Evolutionary conservation across 2,888 invertebrate genomes (phyloP), one percentile per base, ranked within the genome.

Genomic region (Coecobrya sp.): DNA sequence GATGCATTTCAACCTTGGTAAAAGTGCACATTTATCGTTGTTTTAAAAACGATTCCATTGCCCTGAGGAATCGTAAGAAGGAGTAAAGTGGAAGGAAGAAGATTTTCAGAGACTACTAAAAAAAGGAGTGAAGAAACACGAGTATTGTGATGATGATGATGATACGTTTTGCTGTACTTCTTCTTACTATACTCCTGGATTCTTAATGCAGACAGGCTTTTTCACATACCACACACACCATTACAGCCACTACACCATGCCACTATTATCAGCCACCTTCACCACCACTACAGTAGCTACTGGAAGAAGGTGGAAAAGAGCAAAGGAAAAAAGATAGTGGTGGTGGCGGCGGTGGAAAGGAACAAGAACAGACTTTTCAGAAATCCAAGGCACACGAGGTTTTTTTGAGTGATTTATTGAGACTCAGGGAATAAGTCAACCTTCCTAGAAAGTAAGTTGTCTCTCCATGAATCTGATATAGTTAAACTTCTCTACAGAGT

Each of bases 11-110:
- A 92, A 88, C 92, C 92, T 92, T 92, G 82, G 87, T 92, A 92
- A 92, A 92, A 92, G 92, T 92, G 92, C 92, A 92, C 92, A 92
- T 92, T 92, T 92, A 92, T 92, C 92, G 92, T 92, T 92, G 92
- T 92, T 92, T 92, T 88, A 92, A 88, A 92, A 92, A 87, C 92
- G 92, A 92, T 92, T 92, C 92, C 27, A 87, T 86, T 92, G 92
- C 92, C 87, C 92, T 73, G 76, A 73, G 92, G 92, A 92, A 87
- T 92, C 82, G 76, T 87, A 84, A 70, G 70, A 82, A 68, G 73
- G 84, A 87, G 68, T 91, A 86, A 70, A 91, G 91, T 86, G 91
- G 91, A 91, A 55, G 59, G 49, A 86, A 91, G 87, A 52, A 70
- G 89, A 89, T 49, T 73, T 36, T 25, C 49, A 73, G 68, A 68